phyloP scores from a whole-genome alignment of 2,113 vertebrate species.

The Protomyctophum bolini region DNA sequence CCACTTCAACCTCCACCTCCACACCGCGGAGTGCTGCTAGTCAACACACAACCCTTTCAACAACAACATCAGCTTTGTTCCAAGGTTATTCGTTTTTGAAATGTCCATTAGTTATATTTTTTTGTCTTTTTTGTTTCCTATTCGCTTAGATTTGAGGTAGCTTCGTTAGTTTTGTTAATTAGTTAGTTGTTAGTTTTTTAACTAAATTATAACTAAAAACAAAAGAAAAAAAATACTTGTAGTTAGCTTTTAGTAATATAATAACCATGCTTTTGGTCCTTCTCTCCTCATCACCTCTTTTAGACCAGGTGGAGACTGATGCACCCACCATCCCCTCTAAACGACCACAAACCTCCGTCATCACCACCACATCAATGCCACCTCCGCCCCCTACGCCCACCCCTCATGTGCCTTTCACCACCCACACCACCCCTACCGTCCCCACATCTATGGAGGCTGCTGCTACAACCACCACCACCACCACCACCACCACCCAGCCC shows the following conservation, averaged over 20 bases:
- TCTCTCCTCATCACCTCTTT: conserved; percentile 12
- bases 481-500: background rate
- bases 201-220: too few species aligned
- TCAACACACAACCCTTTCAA: conserved; percentile 7
- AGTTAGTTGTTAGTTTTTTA: too few species aligned
- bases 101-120: too few species aligned
- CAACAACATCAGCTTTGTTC: background rate
- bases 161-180: too few species aligned
- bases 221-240: too few species aligned
- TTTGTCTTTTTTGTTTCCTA: too few species aligned
- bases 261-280: background rate
- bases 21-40: conserved; percentile 2
- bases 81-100: too few species aligned
- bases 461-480: background rate
- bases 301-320: background rate
- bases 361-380: background rate
- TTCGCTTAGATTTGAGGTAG: too few species aligned
- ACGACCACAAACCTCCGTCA: background rate
- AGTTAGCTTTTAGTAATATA: too few species aligned
- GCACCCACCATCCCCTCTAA: conserved; percentile 4
- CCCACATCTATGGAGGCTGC: too few species aligned
- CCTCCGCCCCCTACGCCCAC: background rate
- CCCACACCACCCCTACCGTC: background rate
- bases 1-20: background rate
- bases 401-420: background rate